A percentile compares a stretch with the other conserved stretches of the same genome.
phyloP scores from a whole-genome alignment of 2,113 vertebrate species.

The Microtus oregoni region DNA sequence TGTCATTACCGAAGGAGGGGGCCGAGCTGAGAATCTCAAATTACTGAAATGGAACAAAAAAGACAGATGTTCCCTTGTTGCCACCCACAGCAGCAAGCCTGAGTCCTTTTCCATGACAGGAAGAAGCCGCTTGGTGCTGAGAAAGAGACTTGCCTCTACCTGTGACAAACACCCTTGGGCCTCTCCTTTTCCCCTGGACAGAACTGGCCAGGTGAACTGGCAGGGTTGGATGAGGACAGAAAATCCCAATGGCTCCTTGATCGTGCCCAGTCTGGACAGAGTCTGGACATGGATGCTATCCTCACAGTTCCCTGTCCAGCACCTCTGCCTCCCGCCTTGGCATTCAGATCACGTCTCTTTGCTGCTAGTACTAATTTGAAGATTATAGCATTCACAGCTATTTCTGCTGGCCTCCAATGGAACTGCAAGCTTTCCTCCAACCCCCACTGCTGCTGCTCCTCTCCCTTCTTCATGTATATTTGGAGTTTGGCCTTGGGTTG shows the following conservation, averaged over 20 bases:
- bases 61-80: slow-evolving; percentile 56
- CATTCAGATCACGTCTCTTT: slow-evolving; percentile 79
- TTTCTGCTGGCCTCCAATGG: slow-evolving; percentile 83
- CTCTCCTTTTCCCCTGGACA: slow-evolving; percentile 60
- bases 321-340: slow-evolving; percentile 62
- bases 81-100: slow-evolving; percentile 2
- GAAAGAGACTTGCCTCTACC: neutral
- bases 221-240: slow-evolving; percentile 61
- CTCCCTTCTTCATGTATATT: slow-evolving; percentile 67
- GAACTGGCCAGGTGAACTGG: neutral
- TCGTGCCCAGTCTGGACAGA: slow-evolving; percentile 18
- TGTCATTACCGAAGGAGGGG: slow-evolving; percentile 18
- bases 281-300: slow-evolving; percentile 72
- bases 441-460: neutral
- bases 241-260: slow-evolving; percentile 51
- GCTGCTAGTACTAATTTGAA: slow-evolving; percentile 80
- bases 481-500: slow-evolving; percentile 82
- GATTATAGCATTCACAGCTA: slow-evolving; percentile 80
- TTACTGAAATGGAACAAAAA: slow-evolving; percentile 59
- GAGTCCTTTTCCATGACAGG: neutral
- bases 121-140: neutral
- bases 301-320: slow-evolving; percentile 61
- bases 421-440: slow-evolving; percentile 60
- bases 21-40: slow-evolving; percentile 6
- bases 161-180: neutral